Evolutionary conservation across 2,113 vertebrate species (phyloP).

Genomic region (Ptilonorhynchus violaceus): DNA sequence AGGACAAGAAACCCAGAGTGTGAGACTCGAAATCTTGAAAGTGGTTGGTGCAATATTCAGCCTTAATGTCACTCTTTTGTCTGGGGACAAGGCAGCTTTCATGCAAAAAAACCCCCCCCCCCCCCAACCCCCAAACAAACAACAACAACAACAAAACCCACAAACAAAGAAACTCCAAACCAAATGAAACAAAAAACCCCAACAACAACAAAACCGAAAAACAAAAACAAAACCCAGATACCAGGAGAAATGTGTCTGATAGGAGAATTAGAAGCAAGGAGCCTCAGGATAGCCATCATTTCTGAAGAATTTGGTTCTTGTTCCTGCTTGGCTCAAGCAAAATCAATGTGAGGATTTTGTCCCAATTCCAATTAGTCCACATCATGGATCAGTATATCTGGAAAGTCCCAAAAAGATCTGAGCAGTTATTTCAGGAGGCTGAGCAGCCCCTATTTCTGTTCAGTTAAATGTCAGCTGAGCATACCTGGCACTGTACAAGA

Average conservation of each 20-base stretch:
- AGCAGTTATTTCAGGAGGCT: neutral
- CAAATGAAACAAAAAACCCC: neutral
- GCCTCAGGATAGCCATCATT: neutral
- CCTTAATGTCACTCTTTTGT: neutral
- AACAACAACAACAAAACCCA: neutral
- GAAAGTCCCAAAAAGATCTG: neutral
- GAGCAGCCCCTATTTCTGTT: neutral
- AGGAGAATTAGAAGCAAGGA: neutral
- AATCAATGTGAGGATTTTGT: neutral
- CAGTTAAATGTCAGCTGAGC: slow-evolving; percentile 7
- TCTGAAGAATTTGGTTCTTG: neutral
- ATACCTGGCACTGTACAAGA: neutral
- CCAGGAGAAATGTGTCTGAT: neutral
- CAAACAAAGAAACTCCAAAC: neutral
- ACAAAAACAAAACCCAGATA: neutral
- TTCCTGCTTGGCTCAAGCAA: neutral
- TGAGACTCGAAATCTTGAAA: neutral
- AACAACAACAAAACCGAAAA: neutral
- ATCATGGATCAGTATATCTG: neutral
- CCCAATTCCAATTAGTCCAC: neutral
- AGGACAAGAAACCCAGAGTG: neutral
- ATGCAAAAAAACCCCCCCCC: neutral
- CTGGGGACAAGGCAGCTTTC: neutral
- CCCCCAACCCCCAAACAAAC: neutral
- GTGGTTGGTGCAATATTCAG: neutral